phyloP scores from a whole-genome alignment of 2,797 vertebrate species.

The Bucorvus abyssinicus region DNA sequence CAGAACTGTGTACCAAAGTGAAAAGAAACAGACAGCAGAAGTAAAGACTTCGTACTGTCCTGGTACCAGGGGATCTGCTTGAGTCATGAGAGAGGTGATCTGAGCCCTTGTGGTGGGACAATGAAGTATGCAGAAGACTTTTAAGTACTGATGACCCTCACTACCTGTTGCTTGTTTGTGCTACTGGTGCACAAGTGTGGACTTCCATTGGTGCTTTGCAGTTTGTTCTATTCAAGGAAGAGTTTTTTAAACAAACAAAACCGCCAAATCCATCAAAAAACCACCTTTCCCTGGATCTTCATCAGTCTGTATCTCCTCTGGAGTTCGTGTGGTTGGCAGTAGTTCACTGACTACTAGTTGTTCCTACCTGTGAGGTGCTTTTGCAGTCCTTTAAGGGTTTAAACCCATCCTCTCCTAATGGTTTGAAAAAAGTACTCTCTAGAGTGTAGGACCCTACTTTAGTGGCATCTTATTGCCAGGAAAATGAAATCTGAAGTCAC shows the following conservation, averaged over 20 bases:
- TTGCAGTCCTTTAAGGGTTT: not conserved
- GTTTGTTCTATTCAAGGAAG: not conserved
- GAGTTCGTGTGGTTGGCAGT: not conserved
- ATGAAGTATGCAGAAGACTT: not conserved
- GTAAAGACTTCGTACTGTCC: not conserved
- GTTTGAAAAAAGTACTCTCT: not conserved
- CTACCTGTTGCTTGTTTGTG: not conserved
- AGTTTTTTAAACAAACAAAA: not conserved
- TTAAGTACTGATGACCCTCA: not conserved
- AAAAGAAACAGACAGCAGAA: not conserved
- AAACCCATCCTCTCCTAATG: not conserved
- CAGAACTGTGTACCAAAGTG: not conserved
- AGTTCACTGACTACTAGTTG: not conserved
- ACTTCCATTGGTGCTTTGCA: not conserved
- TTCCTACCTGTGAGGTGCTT: not conserved
- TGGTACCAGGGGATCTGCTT: not conserved
- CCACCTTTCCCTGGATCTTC: not conserved
- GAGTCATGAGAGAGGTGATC: not conserved
- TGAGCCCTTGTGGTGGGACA: not conserved
- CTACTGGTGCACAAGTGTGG: not conserved
- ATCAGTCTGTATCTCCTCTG: not conserved
- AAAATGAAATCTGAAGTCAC: not conserved
- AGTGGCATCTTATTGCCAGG: not conserved
- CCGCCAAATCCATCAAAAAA: not conserved
- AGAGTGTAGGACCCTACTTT: not conserved